Conservation (phyloP, 2,888 invertebrate genomes). For the Drosophila percnosoma region DNA sequence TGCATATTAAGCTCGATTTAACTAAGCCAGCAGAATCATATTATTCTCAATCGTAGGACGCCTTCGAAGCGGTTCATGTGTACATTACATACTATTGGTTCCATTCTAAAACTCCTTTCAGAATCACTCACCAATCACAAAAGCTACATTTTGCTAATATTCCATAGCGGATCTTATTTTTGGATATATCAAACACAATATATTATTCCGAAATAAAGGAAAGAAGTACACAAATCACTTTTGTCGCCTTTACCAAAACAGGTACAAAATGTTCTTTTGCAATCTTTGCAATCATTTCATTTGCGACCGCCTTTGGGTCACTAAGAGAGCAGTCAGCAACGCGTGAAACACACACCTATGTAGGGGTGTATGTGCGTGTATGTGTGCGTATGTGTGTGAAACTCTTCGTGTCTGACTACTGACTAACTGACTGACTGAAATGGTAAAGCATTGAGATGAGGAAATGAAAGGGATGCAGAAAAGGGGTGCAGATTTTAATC, state of each 20-base stretch:
- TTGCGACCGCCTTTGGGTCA: conserved; percentile 1
- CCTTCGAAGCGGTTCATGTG: too few species aligned
- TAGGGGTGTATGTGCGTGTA: background rate
- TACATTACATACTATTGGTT: background rate
- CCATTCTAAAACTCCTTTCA: background rate
- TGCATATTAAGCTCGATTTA: background rate
- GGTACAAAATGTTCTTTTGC: background rate
- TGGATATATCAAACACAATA: background rate
- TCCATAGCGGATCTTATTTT: background rate
- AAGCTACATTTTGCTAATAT: too few species aligned
- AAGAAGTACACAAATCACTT: background rate
- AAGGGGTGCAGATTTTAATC: conserved; percentile 46
- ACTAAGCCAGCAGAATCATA: too few species aligned
- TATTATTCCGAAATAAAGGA: background rate
- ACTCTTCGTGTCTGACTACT: background rate
- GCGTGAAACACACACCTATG: background rate
- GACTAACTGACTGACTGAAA: conserved; percentile 16
- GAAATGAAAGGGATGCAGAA: background rate
- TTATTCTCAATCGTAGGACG: too few species aligned
- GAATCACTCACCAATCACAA: too few species aligned
- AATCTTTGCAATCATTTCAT: conserved; percentile 9
- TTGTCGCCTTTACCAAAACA: background rate
- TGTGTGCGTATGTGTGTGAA: background rate
- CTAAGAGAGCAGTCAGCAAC: conserved; percentile 36
- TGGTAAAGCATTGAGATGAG: background rate